Evolutionary conservation across 2,797 vertebrate genomes (phyloP).

Genomic region (Enteromius anoplus): DNA sequence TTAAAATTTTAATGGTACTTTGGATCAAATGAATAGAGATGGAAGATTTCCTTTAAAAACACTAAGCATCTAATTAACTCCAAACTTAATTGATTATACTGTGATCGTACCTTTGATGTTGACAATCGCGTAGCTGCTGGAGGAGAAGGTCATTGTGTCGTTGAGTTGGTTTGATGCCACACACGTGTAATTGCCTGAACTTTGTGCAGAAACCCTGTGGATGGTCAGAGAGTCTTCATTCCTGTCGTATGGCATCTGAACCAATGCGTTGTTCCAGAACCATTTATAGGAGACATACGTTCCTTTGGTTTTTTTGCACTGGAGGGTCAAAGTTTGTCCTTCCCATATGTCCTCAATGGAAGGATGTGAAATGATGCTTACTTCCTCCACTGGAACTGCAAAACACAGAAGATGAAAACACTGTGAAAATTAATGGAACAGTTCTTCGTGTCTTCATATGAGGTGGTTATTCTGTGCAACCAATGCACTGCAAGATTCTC

Average conservation of each 20-base stretch:
- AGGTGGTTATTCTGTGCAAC: too few species aligned
- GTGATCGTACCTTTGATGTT: conserved; percentile 66
- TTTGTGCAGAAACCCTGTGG: conserved; percentile 51
- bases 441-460: neutral
- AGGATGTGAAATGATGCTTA: neutral
- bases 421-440: neutral
- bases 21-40: neutral
- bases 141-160: conserved; percentile 29
- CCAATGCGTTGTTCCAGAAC: conserved; percentile 50
- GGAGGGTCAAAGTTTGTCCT: conserved; percentile 60
- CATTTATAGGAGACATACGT: conserved; percentile 69
- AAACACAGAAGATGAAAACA: neutral
- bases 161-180: conserved; percentile 65
- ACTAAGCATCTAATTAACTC: neutral
- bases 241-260: conserved; percentile 22
- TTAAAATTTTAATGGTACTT: neutral
- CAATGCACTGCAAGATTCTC: too few species aligned
- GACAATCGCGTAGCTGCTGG: conserved; percentile 55
- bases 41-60: neutral
- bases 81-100: neutral
- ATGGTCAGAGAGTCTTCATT: neutral
- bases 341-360: conserved; percentile 60
- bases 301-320: conserved; percentile 58
- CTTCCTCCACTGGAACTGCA: conserved; percentile 16
- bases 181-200: conserved; percentile 71